Percentiles rank a stretch among this genome's conserved stretches.
Conservation (phyloP, 2,888 invertebrate species). For the Epirrita christyi region DNA sequence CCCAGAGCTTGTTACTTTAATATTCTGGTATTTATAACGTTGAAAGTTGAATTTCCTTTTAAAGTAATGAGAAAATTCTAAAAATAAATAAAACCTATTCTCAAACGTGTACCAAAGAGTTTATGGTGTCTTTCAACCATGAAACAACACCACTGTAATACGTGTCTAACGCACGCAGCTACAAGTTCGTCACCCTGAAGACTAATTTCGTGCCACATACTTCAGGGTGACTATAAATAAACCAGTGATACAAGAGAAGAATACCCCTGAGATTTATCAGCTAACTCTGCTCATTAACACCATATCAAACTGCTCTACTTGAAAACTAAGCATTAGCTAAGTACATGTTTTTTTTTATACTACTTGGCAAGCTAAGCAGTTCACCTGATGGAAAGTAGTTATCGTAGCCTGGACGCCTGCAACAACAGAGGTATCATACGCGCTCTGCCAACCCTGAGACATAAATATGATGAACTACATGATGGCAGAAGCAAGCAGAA, state of each 20-base stretch:
- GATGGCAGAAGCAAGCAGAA: too few species aligned
- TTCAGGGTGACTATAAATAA: neutral
- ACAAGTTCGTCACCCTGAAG: neutral
- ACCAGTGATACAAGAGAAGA: neutral
- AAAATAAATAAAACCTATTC: slow-evolving; percentile 20
- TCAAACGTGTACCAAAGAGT: neutral
- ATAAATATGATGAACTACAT: too few species aligned
- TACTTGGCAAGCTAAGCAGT: too few species aligned
- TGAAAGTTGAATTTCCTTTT: slow-evolving; percentile 16
- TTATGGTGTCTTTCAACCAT: neutral
- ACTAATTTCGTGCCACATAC: neutral
- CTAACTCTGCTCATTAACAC: too few species aligned
- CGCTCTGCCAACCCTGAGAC: too few species aligned
- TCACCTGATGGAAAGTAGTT: too few species aligned
- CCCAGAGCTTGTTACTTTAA: slow-evolving; percentile 7
- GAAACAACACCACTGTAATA: neutral
- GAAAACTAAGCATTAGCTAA: too few species aligned
- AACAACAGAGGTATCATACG: too few species aligned
- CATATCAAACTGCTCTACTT: too few species aligned
- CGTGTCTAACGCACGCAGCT: slow-evolving; percentile 1
- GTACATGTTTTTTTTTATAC: too few species aligned
- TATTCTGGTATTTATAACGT: slow-evolving; percentile 6
- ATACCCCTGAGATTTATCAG: too few species aligned
- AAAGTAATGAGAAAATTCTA: slow-evolving; percentile 13
- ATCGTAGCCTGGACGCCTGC: too few species aligned